These are phyloP conservation scores for Thermophis baileyi DNA, from an alignment of 2,113 vertebrate genomes.

Conservation along the genomic window DNA sequence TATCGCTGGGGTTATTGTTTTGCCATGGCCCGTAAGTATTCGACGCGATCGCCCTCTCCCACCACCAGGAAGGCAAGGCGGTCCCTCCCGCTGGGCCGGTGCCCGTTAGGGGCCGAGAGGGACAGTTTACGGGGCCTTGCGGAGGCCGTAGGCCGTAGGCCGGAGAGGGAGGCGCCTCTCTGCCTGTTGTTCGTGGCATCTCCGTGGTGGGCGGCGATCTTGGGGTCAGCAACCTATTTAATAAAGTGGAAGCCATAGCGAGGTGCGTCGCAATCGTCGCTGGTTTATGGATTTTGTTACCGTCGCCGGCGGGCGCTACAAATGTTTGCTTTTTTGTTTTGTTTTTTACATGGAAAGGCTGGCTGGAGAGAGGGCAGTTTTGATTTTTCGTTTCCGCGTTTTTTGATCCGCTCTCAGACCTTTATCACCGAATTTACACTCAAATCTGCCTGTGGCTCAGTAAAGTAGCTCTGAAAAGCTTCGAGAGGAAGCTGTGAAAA, in stretches of 20 bases:
- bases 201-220: neutral
- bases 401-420: too few species aligned
- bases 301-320: neutral
- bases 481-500: neutral
- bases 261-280: neutral
- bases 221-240: neutral
- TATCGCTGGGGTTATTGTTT: constrained; percentile 16
- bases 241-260: neutral
- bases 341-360: too few species aligned
- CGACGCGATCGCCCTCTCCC: too few species aligned
- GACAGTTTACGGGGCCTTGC: neutral
- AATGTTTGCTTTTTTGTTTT: neutral
- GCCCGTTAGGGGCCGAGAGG: neutral
- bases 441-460: neutral
- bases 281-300: neutral
- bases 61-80: neutral
- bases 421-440: too few species aligned
- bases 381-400: neutral
- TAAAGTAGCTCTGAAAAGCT: neutral
- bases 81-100: neutral
- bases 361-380: neutral
- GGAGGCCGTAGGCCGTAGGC: neutral
- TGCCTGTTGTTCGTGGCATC: neutral
- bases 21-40: constrained; percentile 64
- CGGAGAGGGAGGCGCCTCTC: neutral